Percentiles rank a stretch among this genome's conserved stretches.
phyloP scores from a whole-genome alignment of 2,797 vertebrate species.

The Aldrovandia affinis region DNA sequence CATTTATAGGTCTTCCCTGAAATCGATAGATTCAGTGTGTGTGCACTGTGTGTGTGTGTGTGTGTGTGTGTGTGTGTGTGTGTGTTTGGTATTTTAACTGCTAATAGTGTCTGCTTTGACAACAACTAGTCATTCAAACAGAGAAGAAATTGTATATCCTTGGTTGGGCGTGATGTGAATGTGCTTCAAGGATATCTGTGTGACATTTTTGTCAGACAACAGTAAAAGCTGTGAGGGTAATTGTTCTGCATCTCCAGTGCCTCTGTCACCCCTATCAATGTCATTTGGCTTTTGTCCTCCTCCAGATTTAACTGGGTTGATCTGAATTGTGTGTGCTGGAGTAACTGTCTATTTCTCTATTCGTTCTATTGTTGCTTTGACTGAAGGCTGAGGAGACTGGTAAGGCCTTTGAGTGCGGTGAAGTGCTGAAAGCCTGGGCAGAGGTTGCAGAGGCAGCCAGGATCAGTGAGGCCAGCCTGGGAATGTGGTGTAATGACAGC shows the following conservation, averaged over 20 bases:
- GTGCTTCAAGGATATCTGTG: conserved; percentile 53
- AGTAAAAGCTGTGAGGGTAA: conserved; percentile 28
- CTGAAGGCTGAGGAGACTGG: conserved; percentile 58
- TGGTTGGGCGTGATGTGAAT: conserved; percentile 21
- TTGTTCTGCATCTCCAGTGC: conserved; percentile 29
- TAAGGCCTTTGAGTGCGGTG: conserved; percentile 60
- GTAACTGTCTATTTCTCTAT: background rate
- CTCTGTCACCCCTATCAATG: background rate
- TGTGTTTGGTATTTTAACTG: background rate
- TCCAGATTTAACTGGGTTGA: conserved; percentile 41
- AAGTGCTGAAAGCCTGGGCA: conserved; percentile 60
- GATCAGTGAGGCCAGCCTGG: conserved; percentile 50
- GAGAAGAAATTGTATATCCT: conserved; percentile 11
- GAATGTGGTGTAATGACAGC: conserved; percentile 64
- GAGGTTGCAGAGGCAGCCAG: conserved; percentile 51
- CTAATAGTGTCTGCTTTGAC: background rate
- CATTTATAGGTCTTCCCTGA: background rate
- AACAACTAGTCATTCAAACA: background rate
- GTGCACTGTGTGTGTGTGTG: background rate
- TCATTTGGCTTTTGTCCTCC: conserved; percentile 32
- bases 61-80: too few relatives aligned
- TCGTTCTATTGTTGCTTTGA: conserved; percentile 15
- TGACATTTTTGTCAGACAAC: conserved; percentile 40
- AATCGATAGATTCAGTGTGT: too few relatives aligned
- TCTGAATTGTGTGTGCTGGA: conserved; percentile 37